A percentile compares a stretch with the other conserved stretches of the same genome.
Conservation (phyloP, 2,888 invertebrate species). For the Entomobrya multifasciata region DNA sequence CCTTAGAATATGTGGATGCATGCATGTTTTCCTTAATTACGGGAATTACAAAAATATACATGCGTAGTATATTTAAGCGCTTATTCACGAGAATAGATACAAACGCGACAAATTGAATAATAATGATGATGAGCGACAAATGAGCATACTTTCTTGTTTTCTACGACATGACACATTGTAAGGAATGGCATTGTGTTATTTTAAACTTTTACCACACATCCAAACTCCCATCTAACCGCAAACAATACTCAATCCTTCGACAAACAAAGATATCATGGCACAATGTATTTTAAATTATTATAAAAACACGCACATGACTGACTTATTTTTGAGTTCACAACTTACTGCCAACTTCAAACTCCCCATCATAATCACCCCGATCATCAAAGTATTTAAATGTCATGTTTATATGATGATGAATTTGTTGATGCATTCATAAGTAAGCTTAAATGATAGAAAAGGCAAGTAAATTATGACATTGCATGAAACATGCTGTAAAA, state of each 20-base stretch:
- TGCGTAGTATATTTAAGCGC: neutral
- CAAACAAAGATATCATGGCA: too few relatives aligned
- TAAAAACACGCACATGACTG: conserved; percentile 6
- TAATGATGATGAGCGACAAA: neutral
- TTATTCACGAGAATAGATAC: neutral
- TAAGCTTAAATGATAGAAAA: neutral
- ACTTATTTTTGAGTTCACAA: conserved; percentile 22
- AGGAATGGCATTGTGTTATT: conserved; percentile 4
- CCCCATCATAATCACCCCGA: neutral
- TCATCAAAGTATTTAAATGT: neutral
- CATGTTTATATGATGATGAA: too few relatives aligned
- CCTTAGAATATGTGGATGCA: conserved; percentile 1
- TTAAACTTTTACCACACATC: neutral
- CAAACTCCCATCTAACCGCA: neutral
- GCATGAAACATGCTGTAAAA: neutral
- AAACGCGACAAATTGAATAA: too few relatives aligned
- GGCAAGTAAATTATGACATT: conserved; percentile 21
- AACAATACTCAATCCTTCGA: too few relatives aligned
- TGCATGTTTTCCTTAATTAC: conserved; percentile 5
- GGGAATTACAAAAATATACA: conserved; percentile 46
- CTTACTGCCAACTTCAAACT: neutral
- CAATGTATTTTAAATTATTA: neutral
- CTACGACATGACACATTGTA: neutral
- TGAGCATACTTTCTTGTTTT: neutral
- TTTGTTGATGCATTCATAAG: too few relatives aligned